Evolutionary conservation across 2,797 vertebrate genomes (phyloP).

Genomic region (Rhinella marina): DNA sequence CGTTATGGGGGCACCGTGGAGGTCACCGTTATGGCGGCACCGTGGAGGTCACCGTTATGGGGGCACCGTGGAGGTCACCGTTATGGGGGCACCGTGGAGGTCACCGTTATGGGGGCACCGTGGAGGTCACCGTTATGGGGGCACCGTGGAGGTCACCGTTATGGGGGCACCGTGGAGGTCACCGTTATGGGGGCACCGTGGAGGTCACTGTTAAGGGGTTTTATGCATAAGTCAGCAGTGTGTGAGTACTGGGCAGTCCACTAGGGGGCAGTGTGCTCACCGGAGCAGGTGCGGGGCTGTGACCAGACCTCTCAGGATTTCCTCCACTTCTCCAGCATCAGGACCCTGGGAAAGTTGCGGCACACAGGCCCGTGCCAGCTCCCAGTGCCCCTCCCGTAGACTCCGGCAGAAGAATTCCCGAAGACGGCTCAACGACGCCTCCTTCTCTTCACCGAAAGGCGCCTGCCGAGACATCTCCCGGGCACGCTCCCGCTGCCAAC

Average conservation of each 20-base stretch:
- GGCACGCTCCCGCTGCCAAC: background rate
- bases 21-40: too few species aligned
- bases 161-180: too few species aligned
- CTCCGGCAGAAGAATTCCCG: conserved; percentile 87
- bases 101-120: too few species aligned
- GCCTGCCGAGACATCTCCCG: conserved; percentile 46
- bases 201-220: background rate
- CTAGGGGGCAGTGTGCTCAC: conserved; percentile 70
- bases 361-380: conserved; percentile 87
- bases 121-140: too few species aligned
- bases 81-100: too few species aligned
- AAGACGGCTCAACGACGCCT: conserved; percentile 81
- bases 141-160: too few species aligned
- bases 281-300: conserved; percentile 78
- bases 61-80: too few species aligned
- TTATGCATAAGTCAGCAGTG: background rate
- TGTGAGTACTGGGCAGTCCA: background rate
- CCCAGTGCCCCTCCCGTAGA: conserved; percentile 85
- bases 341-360: conserved; percentile 80
- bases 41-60: too few species aligned
- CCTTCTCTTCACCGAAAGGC: conserved; percentile 86
- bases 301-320: conserved; percentile 82
- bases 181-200: too few species aligned
- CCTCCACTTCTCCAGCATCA: conserved; percentile 73
- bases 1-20: too few species aligned